These are phyloP conservation scores for Poeciliopsis infans DNA, from an alignment of 2,797 vertebrate species.

Conservation along the genomic window DNA sequence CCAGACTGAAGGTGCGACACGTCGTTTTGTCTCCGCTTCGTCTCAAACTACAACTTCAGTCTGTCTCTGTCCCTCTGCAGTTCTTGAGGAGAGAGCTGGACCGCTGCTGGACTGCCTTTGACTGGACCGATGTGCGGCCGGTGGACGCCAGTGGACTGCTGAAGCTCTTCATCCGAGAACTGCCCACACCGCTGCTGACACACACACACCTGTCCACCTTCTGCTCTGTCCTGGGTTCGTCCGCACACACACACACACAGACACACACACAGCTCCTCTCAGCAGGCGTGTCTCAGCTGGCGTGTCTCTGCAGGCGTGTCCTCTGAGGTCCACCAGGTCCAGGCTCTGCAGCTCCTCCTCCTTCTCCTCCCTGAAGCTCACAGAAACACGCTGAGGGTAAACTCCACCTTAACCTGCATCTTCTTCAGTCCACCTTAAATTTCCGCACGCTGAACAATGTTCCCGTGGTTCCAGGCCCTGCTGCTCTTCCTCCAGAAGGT, in stretches of 20 bases:
- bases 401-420: neutral
- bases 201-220: conserved; percentile 91
- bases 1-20: conserved; percentile 89
- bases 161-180: conserved; percentile 95
- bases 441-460: neutral
- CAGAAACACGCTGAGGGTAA: conserved; percentile 90
- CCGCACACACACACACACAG: conserved; percentile 18
- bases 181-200: conserved; percentile 91
- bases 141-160: conserved; percentile 92
- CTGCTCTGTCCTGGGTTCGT: conserved; percentile 85
- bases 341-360: conserved; percentile 92
- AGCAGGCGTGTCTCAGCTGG: conserved; percentile 1
- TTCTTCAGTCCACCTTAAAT: neutral
- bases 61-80: conserved; percentile 63
- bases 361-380: conserved; percentile 91
- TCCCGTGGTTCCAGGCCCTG: conserved; percentile 82
- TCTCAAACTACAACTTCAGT: neutral
- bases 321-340: conserved; percentile 88
- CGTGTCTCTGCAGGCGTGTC: conserved; percentile 81
- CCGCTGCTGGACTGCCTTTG: conserved; percentile 85
- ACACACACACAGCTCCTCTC: neutral
- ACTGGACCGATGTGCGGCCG: conserved; percentile 92
- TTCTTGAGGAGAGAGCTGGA: conserved; percentile 90
- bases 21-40: neutral
- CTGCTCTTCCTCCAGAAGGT: conserved; percentile 92